A percentile compares a stretch with the other conserved stretches of the same genome.
These are phyloP conservation scores for Porites evermanni DNA, from an alignment of 92 coral and sea anemone species.

Conservation along the genomic window DNA sequence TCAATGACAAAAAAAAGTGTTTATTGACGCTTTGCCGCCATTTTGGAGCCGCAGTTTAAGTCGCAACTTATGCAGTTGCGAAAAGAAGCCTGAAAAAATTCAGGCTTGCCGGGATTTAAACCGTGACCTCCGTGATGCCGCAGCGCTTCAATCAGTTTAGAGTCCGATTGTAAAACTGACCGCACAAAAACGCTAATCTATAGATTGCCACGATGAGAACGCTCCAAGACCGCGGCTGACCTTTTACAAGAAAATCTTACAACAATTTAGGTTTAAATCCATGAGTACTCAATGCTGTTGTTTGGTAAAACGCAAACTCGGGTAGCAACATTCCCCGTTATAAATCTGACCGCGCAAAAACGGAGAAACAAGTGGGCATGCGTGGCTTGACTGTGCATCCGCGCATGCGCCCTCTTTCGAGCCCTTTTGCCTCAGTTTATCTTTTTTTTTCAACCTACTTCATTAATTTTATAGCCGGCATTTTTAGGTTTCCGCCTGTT, in stretches of 20 bases:
- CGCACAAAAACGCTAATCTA: no score
- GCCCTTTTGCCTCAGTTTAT: slow-evolving; percentile 10
- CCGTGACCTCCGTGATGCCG: no score
- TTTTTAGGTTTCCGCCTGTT: slow-evolving; percentile 81
- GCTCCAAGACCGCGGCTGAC: no score
- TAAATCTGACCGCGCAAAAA: slow-evolving; percentile 87
- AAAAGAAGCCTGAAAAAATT: no score
- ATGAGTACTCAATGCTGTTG: slow-evolving; percentile 61
- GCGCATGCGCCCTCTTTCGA: slow-evolving; percentile 40
- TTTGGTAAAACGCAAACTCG: slow-evolving; percentile 89
- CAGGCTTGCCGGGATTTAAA: no score
- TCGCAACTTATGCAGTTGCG: no score
- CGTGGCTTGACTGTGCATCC: slow-evolving; percentile 9
- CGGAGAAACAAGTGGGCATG: slow-evolving; percentile 70
- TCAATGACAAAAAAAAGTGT: no score
- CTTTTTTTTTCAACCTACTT: slow-evolving; percentile 67
- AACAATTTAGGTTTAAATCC: background rate
- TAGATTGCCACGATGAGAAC: no score
- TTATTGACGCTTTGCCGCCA: no score
- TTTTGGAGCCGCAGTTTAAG: no score
- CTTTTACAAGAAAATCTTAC: background rate
- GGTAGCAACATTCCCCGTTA: slow-evolving; percentile 68
- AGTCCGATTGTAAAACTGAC: no score
- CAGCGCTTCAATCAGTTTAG: no score
- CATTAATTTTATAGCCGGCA: slow-evolving; percentile 78